phyloP scores from a whole-genome alignment of 2,113 vertebrate genomes.

The Parus major region DNA sequence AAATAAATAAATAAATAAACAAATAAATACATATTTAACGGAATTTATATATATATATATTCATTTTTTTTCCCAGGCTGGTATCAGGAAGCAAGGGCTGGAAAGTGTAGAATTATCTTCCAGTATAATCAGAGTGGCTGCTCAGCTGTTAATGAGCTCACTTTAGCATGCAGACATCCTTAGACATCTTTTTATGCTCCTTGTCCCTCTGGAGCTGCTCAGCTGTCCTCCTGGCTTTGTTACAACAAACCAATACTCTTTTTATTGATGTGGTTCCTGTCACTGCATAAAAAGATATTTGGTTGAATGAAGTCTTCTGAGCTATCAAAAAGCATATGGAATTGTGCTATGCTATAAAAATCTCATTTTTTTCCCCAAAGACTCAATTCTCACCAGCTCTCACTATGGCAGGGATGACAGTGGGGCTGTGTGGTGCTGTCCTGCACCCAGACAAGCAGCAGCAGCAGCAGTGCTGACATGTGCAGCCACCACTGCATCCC shows the following conservation, averaged over 20 bases:
- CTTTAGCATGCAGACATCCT: background rate
- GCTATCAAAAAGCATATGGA: background rate
- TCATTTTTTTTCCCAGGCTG: background rate
- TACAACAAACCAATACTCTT: background rate
- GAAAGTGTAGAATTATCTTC: background rate
- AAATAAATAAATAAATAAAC: too few relatives aligned
- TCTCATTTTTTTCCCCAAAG: background rate
- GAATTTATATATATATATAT: background rate
- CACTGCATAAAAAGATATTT: background rate
- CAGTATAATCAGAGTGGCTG: background rate
- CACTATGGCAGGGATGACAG: background rate
- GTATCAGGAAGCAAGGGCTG: background rate
- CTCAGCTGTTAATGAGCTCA: background rate
- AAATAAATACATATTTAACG: background rate
- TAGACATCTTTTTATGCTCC: background rate
- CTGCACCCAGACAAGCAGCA: background rate
- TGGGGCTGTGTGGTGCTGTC: background rate
- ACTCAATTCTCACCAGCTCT: background rate
- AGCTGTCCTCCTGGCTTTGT: background rate
- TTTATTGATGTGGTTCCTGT: background rate
- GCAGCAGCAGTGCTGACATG: background rate
- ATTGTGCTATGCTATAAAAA: background rate
- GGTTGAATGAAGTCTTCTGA: background rate
- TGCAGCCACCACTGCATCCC: background rate
- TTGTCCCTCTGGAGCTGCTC: background rate